A percentile compares a stretch with the other conserved stretches of the same genome.
These are phyloP conservation scores for Pantala flavescens DNA, from an alignment of 1,140 invertebrate species.

Conservation along the genomic window DNA sequence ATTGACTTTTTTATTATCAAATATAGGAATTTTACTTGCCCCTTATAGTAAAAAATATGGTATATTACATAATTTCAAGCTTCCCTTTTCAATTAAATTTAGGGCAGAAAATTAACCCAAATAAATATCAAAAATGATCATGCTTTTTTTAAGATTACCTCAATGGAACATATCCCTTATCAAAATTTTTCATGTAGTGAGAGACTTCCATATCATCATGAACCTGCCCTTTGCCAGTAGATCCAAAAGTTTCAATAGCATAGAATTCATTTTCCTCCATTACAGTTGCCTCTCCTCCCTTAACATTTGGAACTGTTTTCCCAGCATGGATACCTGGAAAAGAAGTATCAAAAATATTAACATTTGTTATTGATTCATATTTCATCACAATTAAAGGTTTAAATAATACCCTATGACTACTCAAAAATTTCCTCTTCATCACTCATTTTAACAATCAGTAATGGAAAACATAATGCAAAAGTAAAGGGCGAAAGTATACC, in stretches of 20 bases:
- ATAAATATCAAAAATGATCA: too few relatives aligned
- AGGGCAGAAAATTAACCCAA: too few relatives aligned
- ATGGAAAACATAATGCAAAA: too few relatives aligned
- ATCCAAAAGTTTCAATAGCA: slow-evolving; percentile 99
- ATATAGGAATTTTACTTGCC: too few relatives aligned
- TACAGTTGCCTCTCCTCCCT: slow-evolving; percentile 90
- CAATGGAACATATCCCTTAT: slow-evolving; percentile 82
- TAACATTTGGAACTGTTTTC: slow-evolving; percentile 99
- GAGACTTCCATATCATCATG: slow-evolving; percentile 99
- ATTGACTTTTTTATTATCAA: too few relatives aligned
- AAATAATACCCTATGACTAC: too few relatives aligned
- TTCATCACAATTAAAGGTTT: background rate
- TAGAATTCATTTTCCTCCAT: slow-evolving; percentile 99
- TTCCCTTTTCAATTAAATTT: too few relatives aligned
- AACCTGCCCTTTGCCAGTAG: slow-evolving; percentile 91
- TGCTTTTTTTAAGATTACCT: slow-evolving; percentile 31
- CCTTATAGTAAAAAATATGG: too few relatives aligned
- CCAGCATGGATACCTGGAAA: slow-evolving; percentile 86
- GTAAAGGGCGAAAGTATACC: too few relatives aligned
- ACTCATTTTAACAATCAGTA: too few relatives aligned
- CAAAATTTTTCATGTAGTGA: slow-evolving; percentile 99
- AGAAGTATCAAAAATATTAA: slow-evolving; percentile 16
- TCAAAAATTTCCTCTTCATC: too few relatives aligned
- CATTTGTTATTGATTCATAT: background rate
- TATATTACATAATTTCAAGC: too few relatives aligned